Evolutionary conservation across 2,797 vertebrate species (phyloP).

Genomic region (Helarctos malayanus): DNA sequence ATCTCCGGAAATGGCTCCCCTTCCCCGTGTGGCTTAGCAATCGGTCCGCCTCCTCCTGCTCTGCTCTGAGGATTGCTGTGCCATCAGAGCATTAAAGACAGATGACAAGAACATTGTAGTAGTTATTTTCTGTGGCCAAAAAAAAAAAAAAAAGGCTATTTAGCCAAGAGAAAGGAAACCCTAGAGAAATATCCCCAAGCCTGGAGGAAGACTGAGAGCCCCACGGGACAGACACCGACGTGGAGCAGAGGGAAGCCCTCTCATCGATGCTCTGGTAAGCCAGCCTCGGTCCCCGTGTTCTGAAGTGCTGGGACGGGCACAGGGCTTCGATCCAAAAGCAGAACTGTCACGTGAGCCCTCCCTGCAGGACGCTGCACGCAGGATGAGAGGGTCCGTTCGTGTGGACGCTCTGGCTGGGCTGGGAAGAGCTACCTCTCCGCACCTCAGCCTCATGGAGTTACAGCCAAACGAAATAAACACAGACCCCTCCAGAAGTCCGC

Average conservation of each 20-base stretch:
- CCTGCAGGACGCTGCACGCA: rapidly evolving
- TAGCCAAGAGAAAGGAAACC: constrained; percentile 51
- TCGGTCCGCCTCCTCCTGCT: constrained; percentile 71
- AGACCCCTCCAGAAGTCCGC: rapidly evolving
- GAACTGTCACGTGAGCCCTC: neutral
- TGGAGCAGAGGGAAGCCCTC: rapidly evolving
- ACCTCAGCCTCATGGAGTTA: neutral
- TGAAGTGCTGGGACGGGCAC: no score
- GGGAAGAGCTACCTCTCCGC: rapidly evolving
- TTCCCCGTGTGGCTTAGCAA: constrained; percentile 56
- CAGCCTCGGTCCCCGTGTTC: rapidly evolving
- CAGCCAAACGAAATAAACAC: neutral
- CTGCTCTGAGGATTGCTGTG: neutral
- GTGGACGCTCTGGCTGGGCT: rapidly evolving
- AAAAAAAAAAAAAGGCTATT: constrained; percentile 24
- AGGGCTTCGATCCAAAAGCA: neutral
- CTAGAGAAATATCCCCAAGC: neutral
- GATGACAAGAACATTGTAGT: neutral
- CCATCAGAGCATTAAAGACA: constrained; percentile 56
- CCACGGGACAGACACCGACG: rapidly evolving
- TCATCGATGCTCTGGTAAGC: rapidly evolving
- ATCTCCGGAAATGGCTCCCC: constrained; percentile 77
- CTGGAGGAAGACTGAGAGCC: neutral
- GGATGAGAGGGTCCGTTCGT: neutral
- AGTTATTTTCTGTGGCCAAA: neutral